phyloP scores from a whole-genome alignment of 2,888 invertebrate genomes.

The Cyaniris semiargus region DNA sequence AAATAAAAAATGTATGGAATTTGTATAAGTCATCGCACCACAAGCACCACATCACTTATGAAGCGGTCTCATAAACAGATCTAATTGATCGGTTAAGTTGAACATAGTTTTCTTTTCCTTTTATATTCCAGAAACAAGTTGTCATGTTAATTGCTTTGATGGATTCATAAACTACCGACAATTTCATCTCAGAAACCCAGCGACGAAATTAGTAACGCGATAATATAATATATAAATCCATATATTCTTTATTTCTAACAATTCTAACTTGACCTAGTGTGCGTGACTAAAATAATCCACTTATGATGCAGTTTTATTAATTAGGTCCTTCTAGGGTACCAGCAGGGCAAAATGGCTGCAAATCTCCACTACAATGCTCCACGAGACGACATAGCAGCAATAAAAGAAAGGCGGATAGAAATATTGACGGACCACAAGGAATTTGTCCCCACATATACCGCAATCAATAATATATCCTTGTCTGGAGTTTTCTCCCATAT shows the following conservation, averaged over 20 bases:
- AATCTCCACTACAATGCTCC: constrained; percentile 34
- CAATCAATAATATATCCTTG: constrained; percentile 27
- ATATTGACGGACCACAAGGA: constrained; percentile 21
- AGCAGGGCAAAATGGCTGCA: constrained; percentile 33
- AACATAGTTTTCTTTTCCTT: too few species aligned
- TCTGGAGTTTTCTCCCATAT: constrained; percentile 29
- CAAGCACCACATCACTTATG: too few species aligned
- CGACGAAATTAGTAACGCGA: neutral
- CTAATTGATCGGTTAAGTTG: too few species aligned
- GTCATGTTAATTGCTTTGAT: too few species aligned
- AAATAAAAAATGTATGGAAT: too few species aligned
- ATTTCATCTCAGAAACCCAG: too few species aligned
- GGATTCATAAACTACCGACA: too few species aligned
- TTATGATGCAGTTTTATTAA: neutral
- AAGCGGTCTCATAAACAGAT: too few species aligned
- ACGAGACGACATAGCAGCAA: constrained; percentile 33
- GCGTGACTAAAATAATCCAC: neutral
- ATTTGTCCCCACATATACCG: constrained; percentile 18
- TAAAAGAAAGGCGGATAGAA: constrained; percentile 33
- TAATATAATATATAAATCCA: neutral
- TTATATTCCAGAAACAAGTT: too few species aligned
- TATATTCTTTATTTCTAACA: too few species aligned
- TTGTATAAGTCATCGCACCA: too few species aligned
- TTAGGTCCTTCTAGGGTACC: constrained; percentile 36
- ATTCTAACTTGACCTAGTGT: neutral